Base-by-base conservation (phyloP, 2,113 vertebrate species). In the Eleginops maclovinus region DNA sequence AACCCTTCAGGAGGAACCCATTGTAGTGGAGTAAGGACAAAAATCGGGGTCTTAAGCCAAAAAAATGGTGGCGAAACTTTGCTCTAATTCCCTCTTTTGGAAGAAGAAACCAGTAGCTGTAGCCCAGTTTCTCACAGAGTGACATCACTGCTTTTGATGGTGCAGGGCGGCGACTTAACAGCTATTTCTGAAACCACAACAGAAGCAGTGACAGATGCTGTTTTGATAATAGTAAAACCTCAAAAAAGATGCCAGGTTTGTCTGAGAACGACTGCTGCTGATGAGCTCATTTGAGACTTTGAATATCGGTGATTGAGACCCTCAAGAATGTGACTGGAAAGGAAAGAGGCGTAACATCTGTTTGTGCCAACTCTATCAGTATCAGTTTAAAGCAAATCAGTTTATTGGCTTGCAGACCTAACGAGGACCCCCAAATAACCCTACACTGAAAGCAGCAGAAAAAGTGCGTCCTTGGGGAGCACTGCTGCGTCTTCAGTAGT, bases 141-240 rank as follows among this genome's bases (percentile, higher is more conserved):
- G 69, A 81, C 77, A 53, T 85, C 64, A 85, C n/a, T 56, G 16
- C 19, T 51, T 66, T 77, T 79, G 44, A 81, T 63, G 70, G 53
- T 56, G 59, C 50, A 9, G 76, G 70, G 82, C 28, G 21, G 72
- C 62, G 76, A 70, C 66, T 80, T 62, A n/a, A 75, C 67, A 70
- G 31, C 66, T 72, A 73, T 78, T 73, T 65, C 46, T 81, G 50
- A 53, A 67, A 74, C 86, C 86, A 80, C 86, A 87, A 85, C 85
- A 92, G 74, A 89, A 72, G 86, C 69, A n/a, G 4, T 54, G 76
- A 60, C 51, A 84, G 75, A 87, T 60, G 54, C 31, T 56, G 56
- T 58, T 73, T 69, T 75, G 62, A 83, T 83, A 81, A 71, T 65
- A 59, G 54, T 63, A 5, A 11, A 10, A 44, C 88, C 54, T 2